phyloP scores from a whole-genome alignment of 1,140 invertebrate species.

The Pseudomyrmex pallidus region DNA sequence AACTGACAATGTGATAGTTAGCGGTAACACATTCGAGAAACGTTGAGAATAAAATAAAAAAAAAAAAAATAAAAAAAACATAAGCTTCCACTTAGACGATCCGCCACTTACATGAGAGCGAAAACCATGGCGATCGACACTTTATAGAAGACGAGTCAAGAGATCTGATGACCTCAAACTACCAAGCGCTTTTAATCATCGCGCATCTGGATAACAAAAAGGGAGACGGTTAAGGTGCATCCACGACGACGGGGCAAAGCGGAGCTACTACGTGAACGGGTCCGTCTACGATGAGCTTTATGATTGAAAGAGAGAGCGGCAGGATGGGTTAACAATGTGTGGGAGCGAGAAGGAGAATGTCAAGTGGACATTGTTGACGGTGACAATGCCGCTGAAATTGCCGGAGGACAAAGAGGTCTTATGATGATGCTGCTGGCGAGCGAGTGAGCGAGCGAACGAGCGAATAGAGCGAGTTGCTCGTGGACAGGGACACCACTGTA shows the following conservation, averaged over 20 bases:
- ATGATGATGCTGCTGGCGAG: slow-evolving; percentile 84
- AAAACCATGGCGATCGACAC: slow-evolving; percentile 6
- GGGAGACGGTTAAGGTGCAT: slow-evolving; percentile 67
- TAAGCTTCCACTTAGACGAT: too few species aligned
- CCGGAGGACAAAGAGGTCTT: slow-evolving; percentile 86
- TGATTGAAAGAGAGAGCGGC: slow-evolving; percentile 82
- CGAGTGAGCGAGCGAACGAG: slow-evolving; percentile 79
- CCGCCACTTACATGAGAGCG: neutral
- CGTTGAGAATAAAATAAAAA: too few species aligned
- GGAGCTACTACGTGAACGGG: slow-evolving; percentile 59
- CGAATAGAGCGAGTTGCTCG: slow-evolving; percentile 77
- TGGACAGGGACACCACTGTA: slow-evolving; percentile 70
- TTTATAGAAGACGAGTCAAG: slow-evolving; percentile 30
- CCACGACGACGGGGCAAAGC: slow-evolving; percentile 60
- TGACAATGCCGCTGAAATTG: slow-evolving; percentile 86
- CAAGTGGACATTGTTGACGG: slow-evolving; percentile 86
- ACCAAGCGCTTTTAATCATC: slow-evolving; percentile 62
- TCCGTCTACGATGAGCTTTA: slow-evolving; percentile 81
- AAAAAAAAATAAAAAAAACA: too few species aligned
- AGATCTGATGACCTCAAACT: slow-evolving; percentile 46
- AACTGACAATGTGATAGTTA: too few species aligned
- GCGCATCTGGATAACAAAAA: slow-evolving; percentile 62
- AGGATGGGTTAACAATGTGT: slow-evolving; percentile 79
- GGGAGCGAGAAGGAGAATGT: slow-evolving; percentile 83
- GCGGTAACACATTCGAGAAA: too few species aligned